Base-by-base conservation (phyloP, 2,888 invertebrate genomes). In the Platycheirus albimanus region DNA sequence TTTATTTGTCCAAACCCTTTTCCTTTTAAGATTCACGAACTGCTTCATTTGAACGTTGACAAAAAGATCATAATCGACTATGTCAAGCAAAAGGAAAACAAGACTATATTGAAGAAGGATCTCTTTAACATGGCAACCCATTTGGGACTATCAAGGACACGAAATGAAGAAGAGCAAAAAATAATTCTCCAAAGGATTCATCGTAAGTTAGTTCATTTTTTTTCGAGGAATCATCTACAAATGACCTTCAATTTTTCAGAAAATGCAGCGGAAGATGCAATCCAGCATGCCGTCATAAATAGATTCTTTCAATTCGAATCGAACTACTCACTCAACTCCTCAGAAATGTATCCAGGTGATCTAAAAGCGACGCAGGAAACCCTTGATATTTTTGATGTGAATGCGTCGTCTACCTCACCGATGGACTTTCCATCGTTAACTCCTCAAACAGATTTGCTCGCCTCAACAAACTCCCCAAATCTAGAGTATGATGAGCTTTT, bases 31-130 rank as follows among this genome's bases (percentile, higher is more conserved):
- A 71, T 81, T 24, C 67, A 81, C 19, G 81, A 81, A 17, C 24
- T 81, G 3, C 28, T 81, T 24, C 67, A 67, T 10, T 61, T 81
- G 11, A 81, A 81, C 15, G 61, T 81, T n/a, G 81, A 81, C 2
- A 81, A 81, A 11, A 61, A 81, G 7, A 10, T 77, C 6, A 81
- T 81, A 28, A 81, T 81, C n/a, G 71, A 66, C 0, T 77, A 77
- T 43, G 81, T 81, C 5, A 77, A 77, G 43, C 77, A 71, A 7
- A 81, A 77, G 24, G 81, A 81, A 19, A 71, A 77, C 28, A 81
- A 81, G 13, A 77, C 52, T 33, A 81, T 81, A 5, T n/a, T 81
- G 7, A 75, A 54, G 11, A 81, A 81, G 28, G 77, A 77, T 36
- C 81, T 81, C 3, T 81, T 81, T 20, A 81, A 81, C 7, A 81